Evolutionary conservation across 1,140 invertebrate species (phyloP), one percentile per base, ranked within the genome.

Genomic region (Potamilus streckersoni): DNA sequence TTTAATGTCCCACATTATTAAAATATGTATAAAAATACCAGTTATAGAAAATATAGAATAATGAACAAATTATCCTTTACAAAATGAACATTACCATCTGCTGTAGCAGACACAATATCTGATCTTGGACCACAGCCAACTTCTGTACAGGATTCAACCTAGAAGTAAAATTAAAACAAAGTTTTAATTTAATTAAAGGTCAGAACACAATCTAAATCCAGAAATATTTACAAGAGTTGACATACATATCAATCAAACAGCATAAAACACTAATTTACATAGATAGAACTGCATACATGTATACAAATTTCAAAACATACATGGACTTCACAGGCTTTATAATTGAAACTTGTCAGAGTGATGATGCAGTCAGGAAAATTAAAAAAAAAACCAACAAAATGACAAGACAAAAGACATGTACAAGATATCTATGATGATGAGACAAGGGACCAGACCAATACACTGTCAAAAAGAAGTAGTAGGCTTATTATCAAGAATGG

Each of bases 91-190:
- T 76, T 82, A 89, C 87, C 83, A 79, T 85, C 78, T 49, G 87
- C 93, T 17, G 93, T 91, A 5, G 93, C 92, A 61, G 91, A 89
- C 2, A 94, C 92, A 1, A 91, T 88, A 70, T 92, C 89, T 2
- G 94, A 94, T 69, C 92, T 92, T 31, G 92, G 90, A 16, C 96
- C 94, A 74, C 92, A 92, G 1, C 95, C 95, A 31, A 93, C 93
- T 62, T 93, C 91, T 5, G 95, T 96, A 82, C 93, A 94, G 0
- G 95, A 95, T 87, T 93, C 92, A 60, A 97, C 94, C 90, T 94
- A 91, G 79, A 95, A 95, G 76, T 91, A 93, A 79, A 96, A 96
- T 58, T 20, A 14, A 57, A 58, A 49, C 38, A 49, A 49, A 11
- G 38, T 58, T 15, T 16, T 57, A 58, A 19, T 17, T 57, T 56